Conservation (phyloP, 2,113 vertebrate genomes). For the Entelurus aequoreus region DNA sequence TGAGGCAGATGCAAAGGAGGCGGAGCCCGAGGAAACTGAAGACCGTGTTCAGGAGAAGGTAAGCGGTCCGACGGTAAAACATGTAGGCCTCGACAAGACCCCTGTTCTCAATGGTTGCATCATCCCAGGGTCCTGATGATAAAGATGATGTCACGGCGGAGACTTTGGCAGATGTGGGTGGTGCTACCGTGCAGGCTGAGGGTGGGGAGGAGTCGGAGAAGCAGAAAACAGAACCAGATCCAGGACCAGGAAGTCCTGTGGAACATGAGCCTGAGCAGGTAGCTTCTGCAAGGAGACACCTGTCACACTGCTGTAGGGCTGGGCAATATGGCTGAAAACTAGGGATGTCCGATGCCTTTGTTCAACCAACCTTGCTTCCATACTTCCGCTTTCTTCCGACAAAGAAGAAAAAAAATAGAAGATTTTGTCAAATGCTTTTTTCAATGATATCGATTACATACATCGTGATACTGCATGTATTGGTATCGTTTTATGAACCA, state of each 20-base stretch:
- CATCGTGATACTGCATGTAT: no score
- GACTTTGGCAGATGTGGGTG: neutral
- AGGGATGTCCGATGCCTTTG: no score
- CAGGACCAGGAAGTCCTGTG: neutral
- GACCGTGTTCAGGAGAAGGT: constrained; percentile 1
- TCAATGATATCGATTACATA: no score
- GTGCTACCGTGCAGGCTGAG: neutral
- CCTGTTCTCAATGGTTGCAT: neutral
- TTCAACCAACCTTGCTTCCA: no score
- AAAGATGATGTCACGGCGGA: neutral
- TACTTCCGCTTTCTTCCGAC: no score
- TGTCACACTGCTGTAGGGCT: no score
- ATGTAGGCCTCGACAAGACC: neutral
- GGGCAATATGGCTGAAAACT: no score
- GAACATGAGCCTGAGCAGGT: neutral
- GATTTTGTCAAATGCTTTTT: no score
- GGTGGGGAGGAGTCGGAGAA: constrained; percentile 27
- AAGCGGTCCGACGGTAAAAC: neutral
- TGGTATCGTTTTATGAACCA: no score
- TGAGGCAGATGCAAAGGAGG: constrained; percentile 12
- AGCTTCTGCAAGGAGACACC: neutral
- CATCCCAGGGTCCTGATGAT: constrained; percentile 12
- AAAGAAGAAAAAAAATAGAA: no score
- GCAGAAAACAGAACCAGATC: neutral
- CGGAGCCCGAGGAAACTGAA: constrained; percentile 17